Base-by-base conservation (phyloP, 2,888 invertebrate species). In the Luffia ferchaultella region DNA sequence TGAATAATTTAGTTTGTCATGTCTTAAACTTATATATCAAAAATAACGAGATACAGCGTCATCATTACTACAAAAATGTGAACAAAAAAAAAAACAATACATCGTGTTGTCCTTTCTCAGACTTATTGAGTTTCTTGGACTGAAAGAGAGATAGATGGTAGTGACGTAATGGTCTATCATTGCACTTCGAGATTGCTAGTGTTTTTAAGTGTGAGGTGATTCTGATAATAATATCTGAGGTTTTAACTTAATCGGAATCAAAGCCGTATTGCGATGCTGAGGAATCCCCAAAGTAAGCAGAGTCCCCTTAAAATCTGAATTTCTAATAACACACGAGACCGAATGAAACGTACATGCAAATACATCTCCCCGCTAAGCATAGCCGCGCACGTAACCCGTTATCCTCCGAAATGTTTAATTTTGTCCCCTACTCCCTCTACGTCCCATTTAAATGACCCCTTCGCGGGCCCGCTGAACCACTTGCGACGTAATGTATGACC, bases 321-420 rank as follows among this genome's bases (percentile, higher is more conserved):
- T 72, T 75, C 76, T 76, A 76, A 78, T 77, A 75, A 70, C 70
- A 69, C 30, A 30, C 30, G 5, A 12, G 3, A 12, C 64, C 61
- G 61, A 66, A 66, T 61, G 61, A 67, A 71, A 70, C 73, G 73
- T 49, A 72, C 73, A 74, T 70, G 75, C 70, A 73, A 76, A 75
- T 77, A 73, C 67, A 49, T 42, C 49, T 49, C 49, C 42, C 57
- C 66, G 67, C 70, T 70, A 30, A 72, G 71, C 70, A 68, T 68
- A 62, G 30, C 68, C 63, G 65, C 67, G 71, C 76, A 74, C 76
- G 73, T 77, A 78, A 71, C 76, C 75, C 74, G 76, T 79, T 77
- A 68, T 68, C 65, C 68, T 64, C 70, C 72, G 65, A 77, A 82
- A 82, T 80, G 80, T 80, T 82, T 79, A 80, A 80, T 82, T 77